Evolutionary conservation across 1,140 invertebrate species (phyloP).

Genomic region (Liolophura sinensis): DNA sequence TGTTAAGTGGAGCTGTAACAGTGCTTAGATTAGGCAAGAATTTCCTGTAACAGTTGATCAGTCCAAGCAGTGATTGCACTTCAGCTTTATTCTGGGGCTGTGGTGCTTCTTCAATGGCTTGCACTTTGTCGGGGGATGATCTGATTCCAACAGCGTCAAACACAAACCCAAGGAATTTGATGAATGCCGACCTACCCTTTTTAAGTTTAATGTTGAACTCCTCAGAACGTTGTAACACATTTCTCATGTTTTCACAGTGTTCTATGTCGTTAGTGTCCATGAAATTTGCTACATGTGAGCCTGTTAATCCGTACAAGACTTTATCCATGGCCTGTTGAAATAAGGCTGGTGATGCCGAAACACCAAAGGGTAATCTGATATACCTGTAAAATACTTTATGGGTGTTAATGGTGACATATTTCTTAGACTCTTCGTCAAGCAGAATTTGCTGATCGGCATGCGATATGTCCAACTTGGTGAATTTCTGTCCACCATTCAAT

Average conservation of each 20-base stretch:
- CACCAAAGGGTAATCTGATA: slow-evolving; percentile 48
- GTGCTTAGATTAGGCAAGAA: slow-evolving; percentile 13
- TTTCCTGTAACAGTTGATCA: slow-evolving; percentile 20
- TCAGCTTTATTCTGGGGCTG: slow-evolving; percentile 18
- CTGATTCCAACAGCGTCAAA: too few species aligned
- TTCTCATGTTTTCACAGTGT: too few species aligned
- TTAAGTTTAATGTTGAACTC: too few species aligned
- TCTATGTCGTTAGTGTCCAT: too few species aligned
- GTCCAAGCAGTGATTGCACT: slow-evolving; percentile 27
- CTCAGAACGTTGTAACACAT: too few species aligned
- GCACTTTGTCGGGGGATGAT: background rate
- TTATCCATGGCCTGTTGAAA: slow-evolving; percentile 10
- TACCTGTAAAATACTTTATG: slow-evolving; percentile 40
- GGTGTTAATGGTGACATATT: slow-evolving; percentile 32
- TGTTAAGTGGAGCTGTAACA: slow-evolving; percentile 9
- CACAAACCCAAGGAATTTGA: too few species aligned
- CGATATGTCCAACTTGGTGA: slow-evolving; percentile 43
- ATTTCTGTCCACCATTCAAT: slow-evolving; percentile 35
- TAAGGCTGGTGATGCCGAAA: slow-evolving; percentile 38
- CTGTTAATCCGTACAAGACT: slow-evolving; percentile 3
- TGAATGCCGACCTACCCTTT: too few species aligned
- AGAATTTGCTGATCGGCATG: slow-evolving; percentile 32
- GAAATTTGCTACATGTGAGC: too few species aligned
- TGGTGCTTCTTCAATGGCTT: background rate
- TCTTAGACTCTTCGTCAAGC: slow-evolving; percentile 29